Evolutionary conservation across 92 coral and sea anemone species (phyloP).

Genomic region (Epizoanthus stellaris): DNA sequence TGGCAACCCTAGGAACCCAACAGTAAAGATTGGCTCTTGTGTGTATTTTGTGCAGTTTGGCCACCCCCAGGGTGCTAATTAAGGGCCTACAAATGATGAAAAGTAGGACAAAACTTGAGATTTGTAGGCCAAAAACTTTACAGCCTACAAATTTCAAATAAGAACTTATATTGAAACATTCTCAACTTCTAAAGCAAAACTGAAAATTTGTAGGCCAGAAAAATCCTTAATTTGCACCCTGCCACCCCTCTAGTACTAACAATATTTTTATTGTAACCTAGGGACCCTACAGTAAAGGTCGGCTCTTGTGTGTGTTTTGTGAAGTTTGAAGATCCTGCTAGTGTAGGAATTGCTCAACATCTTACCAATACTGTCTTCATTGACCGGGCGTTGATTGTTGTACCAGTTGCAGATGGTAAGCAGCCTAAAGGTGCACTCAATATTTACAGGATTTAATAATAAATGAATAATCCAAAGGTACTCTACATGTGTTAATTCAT

Average conservation of each 20-base stretch:
- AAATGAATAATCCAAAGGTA: too few relatives aligned
- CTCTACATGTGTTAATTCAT: too few relatives aligned
- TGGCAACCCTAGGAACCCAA: not conserved
- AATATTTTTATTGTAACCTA: constrained; percentile 6
- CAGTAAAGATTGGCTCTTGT: constrained; percentile 54
- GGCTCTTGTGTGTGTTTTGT: constrained; percentile 93
- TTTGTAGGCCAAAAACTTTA: too few relatives aligned
- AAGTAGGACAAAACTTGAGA: too few relatives aligned
- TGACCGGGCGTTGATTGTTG: constrained; percentile 94
- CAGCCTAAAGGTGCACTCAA: not conserved
- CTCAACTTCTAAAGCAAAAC: too few relatives aligned
- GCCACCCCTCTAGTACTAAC: constrained; percentile 48
- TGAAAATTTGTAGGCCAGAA: too few relatives aligned
- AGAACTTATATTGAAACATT: too few relatives aligned
- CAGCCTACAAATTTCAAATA: too few relatives aligned
- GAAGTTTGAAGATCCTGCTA: constrained; percentile 88
- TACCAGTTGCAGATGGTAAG: constrained; percentile 95
- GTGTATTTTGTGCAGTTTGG: constrained; percentile 67
- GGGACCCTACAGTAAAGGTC: constrained; percentile 67
- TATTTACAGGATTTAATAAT: too few relatives aligned
- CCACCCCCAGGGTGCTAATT: too few relatives aligned
- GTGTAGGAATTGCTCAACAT: constrained; percentile 94
- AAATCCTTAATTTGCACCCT: too few relatives aligned
- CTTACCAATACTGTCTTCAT: constrained; percentile 97
- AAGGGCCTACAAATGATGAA: too few relatives aligned